Conservation (phyloP, 2,113 vertebrate genomes). For the Phoenicopterus ruber region DNA sequence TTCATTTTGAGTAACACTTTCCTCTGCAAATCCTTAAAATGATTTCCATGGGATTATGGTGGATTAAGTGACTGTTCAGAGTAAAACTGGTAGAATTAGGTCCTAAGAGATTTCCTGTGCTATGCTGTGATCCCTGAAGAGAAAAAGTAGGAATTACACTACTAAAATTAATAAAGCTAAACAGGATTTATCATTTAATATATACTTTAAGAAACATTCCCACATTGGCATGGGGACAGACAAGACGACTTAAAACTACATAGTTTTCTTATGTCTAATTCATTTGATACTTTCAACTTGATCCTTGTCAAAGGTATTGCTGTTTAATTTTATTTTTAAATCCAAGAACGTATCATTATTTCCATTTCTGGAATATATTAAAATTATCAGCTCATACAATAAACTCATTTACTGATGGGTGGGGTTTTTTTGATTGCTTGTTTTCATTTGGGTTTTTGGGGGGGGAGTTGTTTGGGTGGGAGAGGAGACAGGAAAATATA, state of each 20-base stretch:
- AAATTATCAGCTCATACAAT: not conserved
- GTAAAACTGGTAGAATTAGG: constrained; percentile 3
- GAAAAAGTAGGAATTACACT: not conserved
- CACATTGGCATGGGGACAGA: not conserved
- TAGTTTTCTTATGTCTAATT: not conserved
- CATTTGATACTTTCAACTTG: not conserved
- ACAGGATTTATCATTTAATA: not conserved
- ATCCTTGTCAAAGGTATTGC: not conserved
- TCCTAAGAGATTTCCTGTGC: not conserved
- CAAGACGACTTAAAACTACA: not conserved
- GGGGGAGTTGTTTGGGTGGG: fast-evolving
- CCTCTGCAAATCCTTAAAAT: not conserved
- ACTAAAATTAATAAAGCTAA: not conserved
- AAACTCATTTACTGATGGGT: not conserved
- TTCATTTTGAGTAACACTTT: not conserved
- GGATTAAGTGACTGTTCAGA: not conserved
- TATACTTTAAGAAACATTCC: not conserved
- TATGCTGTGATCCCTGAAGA: not conserved
- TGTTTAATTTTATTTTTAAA: not conserved
- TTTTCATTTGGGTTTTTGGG: not conserved
- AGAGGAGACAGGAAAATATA: not conserved
- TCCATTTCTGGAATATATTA: not conserved
- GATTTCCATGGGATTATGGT: not conserved
- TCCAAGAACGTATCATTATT: not conserved
- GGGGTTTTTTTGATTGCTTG: not conserved